Base-by-base conservation (phyloP, 2,888 invertebrate genomes). In the Chelonus formosanus region DNA sequence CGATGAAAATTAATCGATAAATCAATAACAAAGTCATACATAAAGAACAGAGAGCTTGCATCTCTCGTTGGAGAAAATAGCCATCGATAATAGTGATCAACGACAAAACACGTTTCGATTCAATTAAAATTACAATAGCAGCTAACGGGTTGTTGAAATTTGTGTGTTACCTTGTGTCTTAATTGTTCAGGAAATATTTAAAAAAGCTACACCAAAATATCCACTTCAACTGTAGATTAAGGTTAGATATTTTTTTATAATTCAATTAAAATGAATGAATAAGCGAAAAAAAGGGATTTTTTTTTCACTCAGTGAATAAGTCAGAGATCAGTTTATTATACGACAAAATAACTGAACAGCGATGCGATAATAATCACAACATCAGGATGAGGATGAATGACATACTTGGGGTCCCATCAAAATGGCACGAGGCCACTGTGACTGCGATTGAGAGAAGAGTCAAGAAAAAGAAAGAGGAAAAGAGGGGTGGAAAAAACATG, bases 401-500 rank as follows among this genome's bases (percentile, higher is more conserved):
- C 52, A 79, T 78, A 75, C 73, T 53, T 59, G 40, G 52, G 43
- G 74, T 76, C 75, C 76, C 76, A 80, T 80, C 80, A 79, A 80
- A 79, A 75, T 77, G 80, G 77, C 81, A 81, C 81, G 80, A 80
- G 80, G 76, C 80, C 74, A 73, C 75, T 74, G 70, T 61, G 75
- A 74, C 76, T 44, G 40, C 44, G 52, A 60, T 54, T 59, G 65
- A 65, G 69, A 69, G 68, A 64, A 67, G 61, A 66, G 40, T 68
- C 73, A 70, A 56, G 72, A 65, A 50, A 65, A 71, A 63, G 54
- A 65, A 57, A 64, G 53, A 57, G 66, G 63, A 79, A 80, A 77
- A 77, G 71, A 78, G 71, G 78, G 71, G 73, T 74, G 75, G 76
- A 84, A 85, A 84, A 79, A 83, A 85, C 85, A 85, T 81, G 85